These are phyloP conservation scores for Lydus trimaculatus DNA, from an alignment of 2,888 invertebrate species.

Conservation along the genomic window DNA sequence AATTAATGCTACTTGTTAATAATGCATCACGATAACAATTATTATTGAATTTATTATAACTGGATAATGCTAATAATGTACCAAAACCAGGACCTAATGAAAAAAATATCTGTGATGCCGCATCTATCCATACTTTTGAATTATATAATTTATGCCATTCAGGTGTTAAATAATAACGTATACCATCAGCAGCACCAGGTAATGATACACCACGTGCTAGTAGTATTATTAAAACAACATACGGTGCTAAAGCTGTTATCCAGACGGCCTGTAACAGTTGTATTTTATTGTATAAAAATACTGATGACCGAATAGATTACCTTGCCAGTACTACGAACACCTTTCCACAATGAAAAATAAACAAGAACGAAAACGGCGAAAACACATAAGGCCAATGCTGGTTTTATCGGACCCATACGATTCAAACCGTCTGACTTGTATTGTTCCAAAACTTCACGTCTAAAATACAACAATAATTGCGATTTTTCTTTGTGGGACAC, in stretches of 20 bases:
- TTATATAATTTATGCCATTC: conserved; percentile 86
- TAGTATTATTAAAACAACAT: conserved; percentile 87
- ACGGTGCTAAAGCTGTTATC: conserved; percentile 94
- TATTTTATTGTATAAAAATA: too few species aligned
- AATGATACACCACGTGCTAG: conserved; percentile 83
- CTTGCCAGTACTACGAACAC: conserved; percentile 91
- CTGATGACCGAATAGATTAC: conserved; percentile 61
- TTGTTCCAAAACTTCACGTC: conserved; percentile 86
- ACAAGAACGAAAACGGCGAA: conserved; percentile 91
- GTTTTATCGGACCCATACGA: conserved; percentile 88
- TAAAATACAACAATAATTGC: too few species aligned
- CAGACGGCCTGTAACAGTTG: conserved; percentile 79
- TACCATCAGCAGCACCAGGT: conserved; percentile 86
- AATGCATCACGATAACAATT: conserved; percentile 90
- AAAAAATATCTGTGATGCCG: conserved; percentile 94
- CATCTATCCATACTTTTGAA: conserved; percentile 90
- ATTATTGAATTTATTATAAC: conserved; percentile 94
- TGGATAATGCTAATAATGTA: conserved; percentile 86
- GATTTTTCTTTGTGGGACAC: too few species aligned
- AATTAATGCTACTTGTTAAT: conserved; percentile 89
- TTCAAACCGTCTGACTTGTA: conserved; percentile 84
- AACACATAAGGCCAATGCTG: conserved; percentile 87
- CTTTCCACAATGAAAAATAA: conserved; percentile 97
- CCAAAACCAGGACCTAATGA: conserved; percentile 94
- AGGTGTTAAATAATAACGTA: conserved; percentile 87